Conservation (phyloP, 2,113 vertebrate species). For the Stegostoma tigrinum region DNA sequence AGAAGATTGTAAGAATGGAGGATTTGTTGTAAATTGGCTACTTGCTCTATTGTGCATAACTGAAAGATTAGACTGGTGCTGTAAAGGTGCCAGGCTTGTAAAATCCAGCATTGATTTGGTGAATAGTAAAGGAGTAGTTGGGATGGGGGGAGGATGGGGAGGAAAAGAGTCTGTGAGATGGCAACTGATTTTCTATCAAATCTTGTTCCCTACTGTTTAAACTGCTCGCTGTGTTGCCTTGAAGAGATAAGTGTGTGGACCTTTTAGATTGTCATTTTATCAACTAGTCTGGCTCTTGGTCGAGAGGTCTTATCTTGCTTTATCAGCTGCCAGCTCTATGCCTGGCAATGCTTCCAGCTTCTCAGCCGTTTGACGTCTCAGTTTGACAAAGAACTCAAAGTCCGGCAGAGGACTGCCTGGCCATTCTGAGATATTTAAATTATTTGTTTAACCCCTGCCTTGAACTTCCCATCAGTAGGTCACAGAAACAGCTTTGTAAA, state of each 20-base stretch:
- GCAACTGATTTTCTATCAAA: slow-evolving; percentile 38
- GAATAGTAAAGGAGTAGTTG: slow-evolving; percentile 26
- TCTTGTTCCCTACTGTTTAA: slow-evolving; percentile 38
- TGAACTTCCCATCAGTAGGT: slow-evolving; percentile 26
- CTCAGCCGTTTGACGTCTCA: too few relatives aligned
- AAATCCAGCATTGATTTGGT: slow-evolving; percentile 45
- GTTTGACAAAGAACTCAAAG: slow-evolving; percentile 8
- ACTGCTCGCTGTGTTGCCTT: slow-evolving; percentile 41
- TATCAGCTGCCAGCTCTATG: slow-evolving; percentile 41
- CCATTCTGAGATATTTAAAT: neutral
- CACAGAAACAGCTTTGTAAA: neutral
- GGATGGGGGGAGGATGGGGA: slow-evolving; percentile 40
- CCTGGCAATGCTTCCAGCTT: slow-evolving; percentile 41
- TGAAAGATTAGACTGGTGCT: slow-evolving; percentile 48
- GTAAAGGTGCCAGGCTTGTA: slow-evolving; percentile 53
- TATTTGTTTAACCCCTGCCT: slow-evolving; percentile 18
- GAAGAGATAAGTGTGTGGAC: slow-evolving; percentile 37
- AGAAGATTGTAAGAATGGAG: slow-evolving; percentile 58
- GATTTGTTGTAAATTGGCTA: slow-evolving; percentile 63
- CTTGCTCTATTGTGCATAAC: slow-evolving; percentile 52
- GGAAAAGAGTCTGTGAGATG: slow-evolving; percentile 39
- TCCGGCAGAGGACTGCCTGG: neutral
- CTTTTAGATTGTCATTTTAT: slow-evolving; percentile 32
- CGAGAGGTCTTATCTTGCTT: slow-evolving; percentile 40
- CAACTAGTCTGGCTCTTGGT: slow-evolving; percentile 35